Evolutionary conservation across 2,888 invertebrate species (phyloP).

Genomic region (Labia minor): DNA sequence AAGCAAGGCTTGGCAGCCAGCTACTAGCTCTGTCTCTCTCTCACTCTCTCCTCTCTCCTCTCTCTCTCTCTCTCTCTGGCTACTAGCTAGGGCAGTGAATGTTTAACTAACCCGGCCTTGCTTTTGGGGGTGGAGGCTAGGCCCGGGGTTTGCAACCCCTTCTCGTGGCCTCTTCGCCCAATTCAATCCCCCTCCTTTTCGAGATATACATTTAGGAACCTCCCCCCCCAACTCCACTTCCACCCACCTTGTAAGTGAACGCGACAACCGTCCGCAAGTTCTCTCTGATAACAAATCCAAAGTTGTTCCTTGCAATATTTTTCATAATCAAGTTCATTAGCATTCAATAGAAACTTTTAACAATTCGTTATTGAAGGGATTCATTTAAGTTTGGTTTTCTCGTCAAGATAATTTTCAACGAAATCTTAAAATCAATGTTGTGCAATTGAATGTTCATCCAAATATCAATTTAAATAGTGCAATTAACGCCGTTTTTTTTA

Average conservation of each 20-base stretch:
- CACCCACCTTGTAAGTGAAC: not conserved
- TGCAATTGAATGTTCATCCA: too few species aligned
- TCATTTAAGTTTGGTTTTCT: too few species aligned
- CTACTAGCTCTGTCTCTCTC: slow-evolving; percentile 2
- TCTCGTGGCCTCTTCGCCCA: not conserved
- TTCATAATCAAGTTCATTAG: too few species aligned
- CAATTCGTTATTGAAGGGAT: too few species aligned
- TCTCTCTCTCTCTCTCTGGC: not conserved
- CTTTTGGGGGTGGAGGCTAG: not conserved
- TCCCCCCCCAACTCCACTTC: not conserved
- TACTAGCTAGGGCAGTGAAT: slow-evolving; percentile 13
- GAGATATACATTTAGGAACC: not conserved
- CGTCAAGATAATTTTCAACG: too few species aligned
- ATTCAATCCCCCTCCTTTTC: not conserved
- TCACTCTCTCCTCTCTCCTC: not conserved
- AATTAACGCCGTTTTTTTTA: too few species aligned
- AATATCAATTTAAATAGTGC: too few species aligned
- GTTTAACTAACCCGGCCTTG: slow-evolving; percentile 3
- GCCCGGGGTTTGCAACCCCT: slow-evolving; percentile 4
- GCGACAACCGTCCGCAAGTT: not conserved
- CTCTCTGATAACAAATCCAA: not conserved
- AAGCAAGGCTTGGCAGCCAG: slow-evolving; percentile 7
- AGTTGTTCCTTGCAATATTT: not conserved
- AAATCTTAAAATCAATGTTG: too few species aligned
- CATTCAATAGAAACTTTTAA: too few species aligned